Evolutionary conservation across 2,888 invertebrate species (phyloP), one percentile per base, ranked within the genome.

Genomic region (Cabera pusaria): DNA sequence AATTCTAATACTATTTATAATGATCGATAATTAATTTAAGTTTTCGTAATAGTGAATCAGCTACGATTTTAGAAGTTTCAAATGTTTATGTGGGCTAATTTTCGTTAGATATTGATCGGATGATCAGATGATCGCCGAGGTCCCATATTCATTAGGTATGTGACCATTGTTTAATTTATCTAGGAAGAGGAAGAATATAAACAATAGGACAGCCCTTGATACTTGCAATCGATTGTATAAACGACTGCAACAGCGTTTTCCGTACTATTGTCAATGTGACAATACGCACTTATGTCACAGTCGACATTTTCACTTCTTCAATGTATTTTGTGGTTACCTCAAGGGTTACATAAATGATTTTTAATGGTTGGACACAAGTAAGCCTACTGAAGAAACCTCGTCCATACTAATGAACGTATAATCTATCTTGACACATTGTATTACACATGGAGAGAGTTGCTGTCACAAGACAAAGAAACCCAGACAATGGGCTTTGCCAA

Each of bases 131-230:
- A n/a, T n/a, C n/a, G n/a, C n/a, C n/a, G n/a, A n/a, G n/a, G n/a
- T n/a, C n/a, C n/a, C n/a, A n/a, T n/a, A n/a, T n/a, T n/a, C n/a
- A n/a, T n/a, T n/a, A n/a, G n/a, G n/a, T n/a, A n/a, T n/a, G n/a
- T 26, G 9, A 17, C 6, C 8, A 23, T 12, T 16, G 6, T 11
- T 25, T 26, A 8, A 21, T 25, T 10, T 4, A 18, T 11, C 26
- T 36, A 38, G 44, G 51, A 48, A 48, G 25, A 27, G 12, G 29
- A 27, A 18, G 25, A 18, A 42, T 27, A 18, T 44, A 43, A 44
- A 40, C 25, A 21, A 39, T 37, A 9, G 17, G 20, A 38, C 10
- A 20, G 32, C 18, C 21, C 29, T 28, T 31, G 16, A 8, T 27
- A 27, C 27, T 35, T 19, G 31, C n/a, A n/a, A n/a, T n/a, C n/a